Evolutionary conservation across 2,113 vertebrate species (phyloP).

Genomic region (Parotia lawesii): DNA sequence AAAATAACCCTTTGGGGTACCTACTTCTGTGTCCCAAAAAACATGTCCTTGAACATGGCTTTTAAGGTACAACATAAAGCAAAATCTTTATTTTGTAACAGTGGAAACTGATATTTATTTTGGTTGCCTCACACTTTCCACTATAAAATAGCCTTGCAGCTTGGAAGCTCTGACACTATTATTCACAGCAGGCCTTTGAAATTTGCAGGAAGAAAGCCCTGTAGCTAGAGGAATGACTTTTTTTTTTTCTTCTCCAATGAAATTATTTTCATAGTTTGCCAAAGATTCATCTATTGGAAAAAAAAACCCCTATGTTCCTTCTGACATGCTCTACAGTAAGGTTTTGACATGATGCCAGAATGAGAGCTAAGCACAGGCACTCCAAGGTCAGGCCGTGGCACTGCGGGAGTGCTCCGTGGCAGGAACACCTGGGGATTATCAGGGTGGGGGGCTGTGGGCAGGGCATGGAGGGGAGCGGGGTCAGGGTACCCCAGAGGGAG

Average conservation of each 20-base stretch:
- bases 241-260: background rate
- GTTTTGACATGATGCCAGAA: background rate
- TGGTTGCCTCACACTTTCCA: constrained; percentile 40
- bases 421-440: background rate
- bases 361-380: background rate
- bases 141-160: constrained; percentile 14
- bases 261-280: constrained; percentile 10
- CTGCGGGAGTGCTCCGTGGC: background rate
- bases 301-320: background rate
- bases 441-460: fast-evolving
- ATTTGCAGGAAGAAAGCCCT: constrained; percentile 21
- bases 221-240: background rate
- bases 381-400: background rate
- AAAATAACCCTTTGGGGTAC: background rate
- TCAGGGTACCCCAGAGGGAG: fast-evolving
- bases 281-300: background rate
- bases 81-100: background rate
- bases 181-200: constrained; percentile 40
- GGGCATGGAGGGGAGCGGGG: fast-evolving
- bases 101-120: constrained; percentile 26
- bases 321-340: background rate
- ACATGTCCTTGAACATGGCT: background rate
- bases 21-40: background rate
- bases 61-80: background rate
- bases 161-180: constrained; percentile 11